Evolutionary conservation across 2,797 vertebrate species (phyloP).

Genomic region (Cygnus olor): DNA sequence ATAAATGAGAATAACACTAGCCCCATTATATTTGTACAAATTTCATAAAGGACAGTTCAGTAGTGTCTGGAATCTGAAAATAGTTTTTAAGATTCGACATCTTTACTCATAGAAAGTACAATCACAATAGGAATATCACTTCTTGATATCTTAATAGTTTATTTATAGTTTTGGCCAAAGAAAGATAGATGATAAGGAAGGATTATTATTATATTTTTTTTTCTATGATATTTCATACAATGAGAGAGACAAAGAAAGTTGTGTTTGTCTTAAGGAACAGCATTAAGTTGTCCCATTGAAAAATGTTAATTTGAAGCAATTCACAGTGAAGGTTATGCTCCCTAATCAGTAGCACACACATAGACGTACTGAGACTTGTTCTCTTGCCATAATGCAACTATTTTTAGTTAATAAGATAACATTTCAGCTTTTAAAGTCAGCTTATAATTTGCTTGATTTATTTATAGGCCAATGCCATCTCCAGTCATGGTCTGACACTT

Average conservation of each 20-base stretch:
- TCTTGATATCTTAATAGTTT: neutral
- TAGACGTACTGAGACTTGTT: neutral
- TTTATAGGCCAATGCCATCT: neutral
- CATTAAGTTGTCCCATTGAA: neutral
- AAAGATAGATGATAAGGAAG: neutral
- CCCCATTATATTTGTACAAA: neutral
- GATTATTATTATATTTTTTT: neutral
- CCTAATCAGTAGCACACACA: neutral
- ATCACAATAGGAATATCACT: neutral
- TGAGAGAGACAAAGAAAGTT: neutral
- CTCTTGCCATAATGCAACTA: neutral
- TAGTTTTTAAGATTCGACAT: neutral
- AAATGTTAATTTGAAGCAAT: constrained; percentile 17
- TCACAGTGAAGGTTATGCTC: neutral
- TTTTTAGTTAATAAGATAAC: neutral
- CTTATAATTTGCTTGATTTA: neutral
- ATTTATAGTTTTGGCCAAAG: neutral
- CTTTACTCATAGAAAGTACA: neutral
- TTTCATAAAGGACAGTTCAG: neutral
- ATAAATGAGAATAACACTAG: neutral
- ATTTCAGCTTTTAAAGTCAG: neutral
- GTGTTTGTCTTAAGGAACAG: neutral
- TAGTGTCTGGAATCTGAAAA: neutral
- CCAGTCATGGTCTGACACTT: neutral
- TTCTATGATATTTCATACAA: neutral